These are phyloP conservation scores for Lepidurus arcticus DNA, from an alignment of 1,140 invertebrate species.

Conservation along the genomic window DNA sequence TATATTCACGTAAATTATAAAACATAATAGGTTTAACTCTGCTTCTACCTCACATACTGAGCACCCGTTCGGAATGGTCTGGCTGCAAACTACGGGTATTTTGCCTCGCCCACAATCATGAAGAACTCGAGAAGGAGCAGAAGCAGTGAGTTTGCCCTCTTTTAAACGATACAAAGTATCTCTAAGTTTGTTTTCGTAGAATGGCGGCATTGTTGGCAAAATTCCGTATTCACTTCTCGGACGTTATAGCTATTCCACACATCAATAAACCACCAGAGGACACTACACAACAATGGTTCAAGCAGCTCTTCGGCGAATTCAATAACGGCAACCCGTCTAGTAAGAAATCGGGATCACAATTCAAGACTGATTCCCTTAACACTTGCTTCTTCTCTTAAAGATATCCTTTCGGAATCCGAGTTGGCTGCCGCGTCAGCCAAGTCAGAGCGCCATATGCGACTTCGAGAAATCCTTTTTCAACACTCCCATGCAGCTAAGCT, in stretches of 20 bases:
- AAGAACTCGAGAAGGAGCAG: constrained; percentile 79
- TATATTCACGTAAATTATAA: not conserved
- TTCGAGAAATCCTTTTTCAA: constrained; percentile 47
- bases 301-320: constrained; percentile 63
- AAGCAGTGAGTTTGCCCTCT: constrained; percentile 63
- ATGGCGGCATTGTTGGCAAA: constrained; percentile 88
- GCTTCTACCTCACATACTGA: constrained; percentile 86
- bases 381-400: not conserved
- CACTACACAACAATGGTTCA: constrained; percentile 63
- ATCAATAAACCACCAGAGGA: constrained; percentile 64
- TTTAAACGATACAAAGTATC: not conserved
- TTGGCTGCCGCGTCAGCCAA: constrained; percentile 37
- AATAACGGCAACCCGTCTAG: constrained; percentile 1
- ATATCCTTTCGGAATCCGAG: constrained; percentile 30
- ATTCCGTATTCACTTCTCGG: constrained; percentile 87
- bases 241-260: constrained; percentile 82
- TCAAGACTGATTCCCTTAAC: not conserved
- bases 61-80: constrained; percentile 73
- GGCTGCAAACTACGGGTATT: constrained; percentile 84
- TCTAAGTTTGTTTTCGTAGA: constrained; percentile 51
- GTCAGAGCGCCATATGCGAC: constrained; percentile 47
- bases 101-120: constrained; percentile 74
- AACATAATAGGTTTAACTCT: constrained; percentile 67
- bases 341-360: not conserved
- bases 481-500: constrained; percentile 47